A percentile compares a stretch with the other conserved stretches of the same genome.
phyloP scores from a whole-genome alignment of 2,113 vertebrate genomes.

The Leucopternis melanops region DNA sequence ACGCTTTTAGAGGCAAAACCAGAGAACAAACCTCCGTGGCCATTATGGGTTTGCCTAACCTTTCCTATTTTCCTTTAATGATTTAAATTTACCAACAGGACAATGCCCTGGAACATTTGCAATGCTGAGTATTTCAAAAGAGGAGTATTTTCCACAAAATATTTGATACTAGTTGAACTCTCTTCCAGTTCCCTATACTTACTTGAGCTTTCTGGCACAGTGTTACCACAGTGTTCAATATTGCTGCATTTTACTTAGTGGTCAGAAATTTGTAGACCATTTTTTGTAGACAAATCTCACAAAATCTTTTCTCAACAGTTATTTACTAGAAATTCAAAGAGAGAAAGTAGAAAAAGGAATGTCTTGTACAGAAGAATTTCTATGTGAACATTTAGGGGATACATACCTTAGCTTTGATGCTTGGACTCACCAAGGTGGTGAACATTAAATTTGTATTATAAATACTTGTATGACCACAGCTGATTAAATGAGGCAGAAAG shows the following conservation, averaged over 20 bases:
- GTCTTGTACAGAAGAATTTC: neutral
- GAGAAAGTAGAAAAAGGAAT: neutral
- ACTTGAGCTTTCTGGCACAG: neutral
- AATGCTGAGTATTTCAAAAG: neutral
- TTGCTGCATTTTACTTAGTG: neutral
- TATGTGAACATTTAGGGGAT: neutral
- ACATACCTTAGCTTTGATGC: neutral
- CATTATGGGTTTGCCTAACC: neutral
- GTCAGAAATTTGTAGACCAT: neutral
- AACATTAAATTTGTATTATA: neutral
- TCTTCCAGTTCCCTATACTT: neutral
- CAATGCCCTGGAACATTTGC: rapidly evolving
- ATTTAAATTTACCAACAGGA: neutral
- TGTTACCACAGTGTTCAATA: neutral
- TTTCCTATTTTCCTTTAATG: neutral
- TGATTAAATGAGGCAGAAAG: neutral
- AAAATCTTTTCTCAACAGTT: neutral
- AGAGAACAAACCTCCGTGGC: neutral
- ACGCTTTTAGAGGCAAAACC: neutral
- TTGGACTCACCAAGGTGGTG: neutral
- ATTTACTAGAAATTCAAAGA: neutral
- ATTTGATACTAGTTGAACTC: neutral
- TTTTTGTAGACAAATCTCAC: neutral
- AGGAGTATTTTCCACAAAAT: neutral
- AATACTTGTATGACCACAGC: neutral